phyloP scores from a whole-genome alignment of 2,888 invertebrate genomes.

The Hoplodrina blanda region DNA sequence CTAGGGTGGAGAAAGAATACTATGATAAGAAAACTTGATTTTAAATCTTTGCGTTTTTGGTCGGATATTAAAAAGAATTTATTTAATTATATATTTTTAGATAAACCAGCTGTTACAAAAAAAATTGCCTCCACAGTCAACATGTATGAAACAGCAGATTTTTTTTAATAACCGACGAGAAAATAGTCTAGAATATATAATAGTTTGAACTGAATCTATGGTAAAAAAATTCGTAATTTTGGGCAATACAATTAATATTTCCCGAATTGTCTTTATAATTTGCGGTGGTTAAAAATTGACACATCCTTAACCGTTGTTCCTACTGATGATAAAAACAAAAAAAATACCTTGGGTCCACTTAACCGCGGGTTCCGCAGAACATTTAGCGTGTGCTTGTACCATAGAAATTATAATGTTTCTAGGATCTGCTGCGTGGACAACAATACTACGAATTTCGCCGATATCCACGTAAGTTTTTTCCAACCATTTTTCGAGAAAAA shows the following conservation, averaged over 20 bases:
- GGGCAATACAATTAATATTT: too few species aligned
- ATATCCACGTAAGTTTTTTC: slow-evolving; percentile 55
- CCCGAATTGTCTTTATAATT: background rate
- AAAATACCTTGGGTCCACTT: slow-evolving; percentile 40
- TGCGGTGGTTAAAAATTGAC: background rate
- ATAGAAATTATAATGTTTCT: slow-evolving; percentile 68
- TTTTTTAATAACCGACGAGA: too few species aligned
- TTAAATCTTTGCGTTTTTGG: too few species aligned
- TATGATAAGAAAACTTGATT: too few species aligned
- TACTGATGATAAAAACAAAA: slow-evolving; percentile 33
- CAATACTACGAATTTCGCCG: slow-evolving; percentile 66
- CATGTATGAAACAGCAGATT: too few species aligned
- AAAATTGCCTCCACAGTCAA: too few species aligned
- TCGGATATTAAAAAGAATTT: too few species aligned
- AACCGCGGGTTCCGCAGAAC: slow-evolving; percentile 52
- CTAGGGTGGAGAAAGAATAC: too few species aligned
- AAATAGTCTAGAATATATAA: too few species aligned
- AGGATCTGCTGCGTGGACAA: slow-evolving; percentile 58
- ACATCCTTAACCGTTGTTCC: slow-evolving; percentile 45
- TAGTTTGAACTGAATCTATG: too few species aligned
- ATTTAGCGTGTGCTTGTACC: slow-evolving; percentile 64
- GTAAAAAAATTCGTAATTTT: background rate
- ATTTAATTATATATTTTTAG: too few species aligned
- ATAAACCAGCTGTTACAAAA: too few species aligned
- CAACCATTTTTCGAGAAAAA: slow-evolving; percentile 46